Conservation (phyloP, 2,888 invertebrate genomes). For the Drosophila fulvimacula region DNA sequence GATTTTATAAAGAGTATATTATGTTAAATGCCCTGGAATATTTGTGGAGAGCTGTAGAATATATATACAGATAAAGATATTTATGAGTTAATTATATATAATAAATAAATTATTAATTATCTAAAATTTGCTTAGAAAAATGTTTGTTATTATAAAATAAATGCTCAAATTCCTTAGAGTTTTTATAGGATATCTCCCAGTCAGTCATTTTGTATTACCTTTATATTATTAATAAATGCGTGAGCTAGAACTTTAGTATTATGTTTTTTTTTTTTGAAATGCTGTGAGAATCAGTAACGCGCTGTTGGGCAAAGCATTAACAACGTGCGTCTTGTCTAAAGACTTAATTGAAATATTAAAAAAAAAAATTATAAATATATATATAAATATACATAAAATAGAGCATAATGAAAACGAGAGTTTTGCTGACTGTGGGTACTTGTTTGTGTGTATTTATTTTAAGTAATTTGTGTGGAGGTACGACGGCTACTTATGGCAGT, state of each 20-base stretch:
- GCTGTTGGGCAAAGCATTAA: constrained; percentile 43
- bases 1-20: constrained; percentile 1
- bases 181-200: neutral
- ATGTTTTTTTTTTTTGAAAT: constrained; percentile 18
- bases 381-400: neutral
- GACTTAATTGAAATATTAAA: constrained; percentile 1
- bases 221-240: constrained; percentile 25
- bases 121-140: neutral
- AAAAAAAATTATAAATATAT: no score
- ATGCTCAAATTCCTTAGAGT: neutral
- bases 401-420: constrained; percentile 38
- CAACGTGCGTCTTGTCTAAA: constrained; percentile 41
- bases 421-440: constrained; percentile 1
- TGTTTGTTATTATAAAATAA: neutral
- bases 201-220: neutral
- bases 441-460: constrained; percentile 34
- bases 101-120: neutral
- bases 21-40: constrained; percentile 4
- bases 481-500: constrained; percentile 38
- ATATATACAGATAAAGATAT: neutral
- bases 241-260: constrained; percentile 42
- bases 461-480: constrained; percentile 12
- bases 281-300: constrained; percentile 50
- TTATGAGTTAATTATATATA: neutral
- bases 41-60: no score